Evolutionary conservation across 2,113 vertebrate genomes (phyloP), one percentile per base, ranked within the genome.

Genomic region (Pomatorhinus ruficollis): DNA sequence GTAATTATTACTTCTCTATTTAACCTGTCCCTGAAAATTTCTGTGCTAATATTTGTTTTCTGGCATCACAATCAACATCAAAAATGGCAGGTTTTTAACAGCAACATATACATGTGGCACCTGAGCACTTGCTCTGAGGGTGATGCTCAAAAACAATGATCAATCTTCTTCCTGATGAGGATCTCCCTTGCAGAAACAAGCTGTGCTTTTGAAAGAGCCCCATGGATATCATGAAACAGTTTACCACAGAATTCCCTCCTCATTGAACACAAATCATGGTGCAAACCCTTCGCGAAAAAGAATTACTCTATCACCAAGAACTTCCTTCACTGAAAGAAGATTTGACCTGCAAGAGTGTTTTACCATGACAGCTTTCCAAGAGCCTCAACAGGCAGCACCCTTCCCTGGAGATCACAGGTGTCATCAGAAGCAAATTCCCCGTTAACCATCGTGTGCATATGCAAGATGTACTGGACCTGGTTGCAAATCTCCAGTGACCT

Each of bases 381-480:
- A 49, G 37, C 50, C 37, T 77, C 28, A 27, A 6, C 20, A 27
- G n/a, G 30, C 27, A 52, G 21, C 28, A 9, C 21, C 23, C 47
- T 33, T 45, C 23, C 23, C 47, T 61, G 70, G 42, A 63, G 19
- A 27, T 44, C 5, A 3, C 10, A 31, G 28, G 19, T 7, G 4
- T 21, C 5, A 6, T 40, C 22, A 27, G 57, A 63, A 76, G 33
- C 18, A 54, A 57, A 21, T n/a, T 85, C 12, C 5, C 12, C 10
- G 1, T 15, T 42, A 60, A 39, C 45, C 22, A 9, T 7, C 1
- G 0, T 3, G 10, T 71, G n/a, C 44, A 13, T 21, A 2, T 2
- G 3, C 52, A 14, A 59, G 56, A 24, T 25, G 18, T 25, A 12
- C 28, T 3, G 17, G 33, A 13, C 30, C 23, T 50, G 40, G 45